Conservation (phyloP, 1,140 invertebrate species). For the Ostrea edulis region DNA sequence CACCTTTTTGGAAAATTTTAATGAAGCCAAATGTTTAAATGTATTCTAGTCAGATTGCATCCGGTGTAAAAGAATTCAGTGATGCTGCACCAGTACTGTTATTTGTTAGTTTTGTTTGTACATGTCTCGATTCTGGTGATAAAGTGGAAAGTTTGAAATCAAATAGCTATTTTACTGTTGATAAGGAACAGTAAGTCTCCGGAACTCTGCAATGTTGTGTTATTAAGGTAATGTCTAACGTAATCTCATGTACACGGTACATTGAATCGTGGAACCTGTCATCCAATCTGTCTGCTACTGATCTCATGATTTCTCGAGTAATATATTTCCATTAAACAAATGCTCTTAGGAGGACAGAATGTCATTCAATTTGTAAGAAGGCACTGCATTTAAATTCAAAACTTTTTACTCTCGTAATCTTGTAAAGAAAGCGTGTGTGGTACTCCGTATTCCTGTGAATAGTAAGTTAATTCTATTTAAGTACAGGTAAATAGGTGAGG, state of each 20-base stretch:
- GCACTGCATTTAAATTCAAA: not conserved
- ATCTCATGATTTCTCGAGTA: not conserved
- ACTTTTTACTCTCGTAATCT: not conserved
- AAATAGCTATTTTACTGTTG: not conserved
- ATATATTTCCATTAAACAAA: not conserved
- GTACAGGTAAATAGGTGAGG: not conserved
- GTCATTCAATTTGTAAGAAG: not conserved
- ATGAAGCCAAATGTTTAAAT: not conserved
- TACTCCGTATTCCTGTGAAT: not conserved
- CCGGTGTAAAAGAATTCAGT: conserved; percentile 21
- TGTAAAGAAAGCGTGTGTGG: not conserved
- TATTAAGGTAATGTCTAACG: not conserved
- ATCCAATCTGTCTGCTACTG: not conserved
- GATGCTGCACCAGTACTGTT: not conserved
- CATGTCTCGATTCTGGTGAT: not conserved
- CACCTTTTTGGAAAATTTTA: too few relatives aligned
- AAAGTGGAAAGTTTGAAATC: not conserved
- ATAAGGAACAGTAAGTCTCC: not conserved
- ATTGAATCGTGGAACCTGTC: not conserved
- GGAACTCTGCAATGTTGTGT: not conserved
- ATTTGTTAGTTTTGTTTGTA: not conserved
- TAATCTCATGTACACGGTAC: not conserved
- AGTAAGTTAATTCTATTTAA: not conserved
- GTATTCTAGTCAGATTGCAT: conserved; percentile 19
- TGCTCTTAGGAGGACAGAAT: not conserved